These are phyloP conservation scores for Romanogobio albipinnatus DNA, from an alignment of 2,113 vertebrate species.

Conservation along the genomic window DNA sequence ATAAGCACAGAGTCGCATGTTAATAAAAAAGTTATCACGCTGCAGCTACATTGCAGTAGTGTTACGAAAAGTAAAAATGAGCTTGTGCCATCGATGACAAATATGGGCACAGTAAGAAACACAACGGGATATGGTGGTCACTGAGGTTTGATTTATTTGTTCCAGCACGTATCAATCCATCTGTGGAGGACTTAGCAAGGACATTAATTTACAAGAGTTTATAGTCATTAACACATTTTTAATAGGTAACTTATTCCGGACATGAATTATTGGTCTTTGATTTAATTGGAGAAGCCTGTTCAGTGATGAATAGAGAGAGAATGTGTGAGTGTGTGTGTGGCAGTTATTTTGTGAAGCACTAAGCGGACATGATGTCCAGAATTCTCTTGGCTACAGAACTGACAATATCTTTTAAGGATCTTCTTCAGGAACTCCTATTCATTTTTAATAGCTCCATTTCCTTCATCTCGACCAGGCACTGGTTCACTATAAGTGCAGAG, in stretches of 20 bases:
- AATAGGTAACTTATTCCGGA: constrained; percentile 15
- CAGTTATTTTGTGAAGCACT: constrained; percentile 5
- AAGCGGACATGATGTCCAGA: constrained; percentile 7
- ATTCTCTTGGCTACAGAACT: constrained; percentile 16
- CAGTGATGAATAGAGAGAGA: neutral
- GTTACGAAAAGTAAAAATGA: neutral
- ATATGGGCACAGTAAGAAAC: neutral
- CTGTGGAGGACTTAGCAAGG: constrained; percentile 15
- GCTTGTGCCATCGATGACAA: constrained; percentile 8
- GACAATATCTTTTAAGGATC: constrained; percentile 21
- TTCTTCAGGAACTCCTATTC: constrained; percentile 29
- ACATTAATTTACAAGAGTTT: neutral
- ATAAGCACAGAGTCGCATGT: constrained; percentile 4
- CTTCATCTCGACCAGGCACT: constrained; percentile 27
- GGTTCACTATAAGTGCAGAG: constrained; percentile 26
- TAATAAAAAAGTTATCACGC: neutral
- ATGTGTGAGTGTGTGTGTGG: neutral
- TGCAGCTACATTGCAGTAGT: neutral
- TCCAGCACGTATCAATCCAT: neutral
- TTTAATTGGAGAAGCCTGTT: neutral
- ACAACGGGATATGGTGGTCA: neutral
- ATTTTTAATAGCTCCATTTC: constrained; percentile 54
- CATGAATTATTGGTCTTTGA: neutral
- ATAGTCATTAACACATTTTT: constrained; percentile 28
- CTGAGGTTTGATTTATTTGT: neutral